Evolutionary conservation across 2,113 vertebrate species (phyloP), one percentile per base, ranked within the genome.

Genomic region (Cynoglossus semilaevis): DNA sequence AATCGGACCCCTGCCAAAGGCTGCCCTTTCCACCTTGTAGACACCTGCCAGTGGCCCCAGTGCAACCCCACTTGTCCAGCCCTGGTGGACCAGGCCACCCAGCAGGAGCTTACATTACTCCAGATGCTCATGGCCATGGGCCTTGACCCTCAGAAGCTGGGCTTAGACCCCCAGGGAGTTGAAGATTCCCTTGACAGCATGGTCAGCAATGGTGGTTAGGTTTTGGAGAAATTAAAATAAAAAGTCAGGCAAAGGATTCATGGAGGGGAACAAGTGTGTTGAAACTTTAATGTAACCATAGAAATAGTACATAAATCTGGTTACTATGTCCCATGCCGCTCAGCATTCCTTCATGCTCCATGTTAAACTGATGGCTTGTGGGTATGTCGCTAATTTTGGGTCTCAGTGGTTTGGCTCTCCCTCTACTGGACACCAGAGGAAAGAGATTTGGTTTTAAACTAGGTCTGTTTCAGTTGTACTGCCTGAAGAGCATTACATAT

Each of bases 41-140:
- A 93, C 74, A 86, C 67, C 70, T 93, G 93, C 68, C 91, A 90
- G 29, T 86, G 80, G 88, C 92, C 92, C 13, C 92, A 94, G 69
- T 94, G 92, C 76, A 93, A 94, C 80, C 92, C 93, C 58, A 93
- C 90, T 43, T 94, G 93, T 67, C 91, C 92, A 4, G 81, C 88
- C 9, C 79, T 93, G 64, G 83, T 91, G 15, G 89, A 93, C 53
- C 88, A 67, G 65, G 82, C 82, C 65, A 90, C 91, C 14, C 87
- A 90, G 44, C 91, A 91, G 69, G 91, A 93, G 80, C 82, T 92
- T 57, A 92, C 88, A 38, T 77, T 93, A 56, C 67, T 92, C 60
- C 90, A 93, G 85, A 87, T 91, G 76, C 82, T 93, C 14, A 86
- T 84, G 15, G 87, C 88, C 59, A 88, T 93, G 88, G 89, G 91